phyloP scores from a whole-genome alignment of 2,113 vertebrate species.

The Dendropsophus ebraccatus region DNA sequence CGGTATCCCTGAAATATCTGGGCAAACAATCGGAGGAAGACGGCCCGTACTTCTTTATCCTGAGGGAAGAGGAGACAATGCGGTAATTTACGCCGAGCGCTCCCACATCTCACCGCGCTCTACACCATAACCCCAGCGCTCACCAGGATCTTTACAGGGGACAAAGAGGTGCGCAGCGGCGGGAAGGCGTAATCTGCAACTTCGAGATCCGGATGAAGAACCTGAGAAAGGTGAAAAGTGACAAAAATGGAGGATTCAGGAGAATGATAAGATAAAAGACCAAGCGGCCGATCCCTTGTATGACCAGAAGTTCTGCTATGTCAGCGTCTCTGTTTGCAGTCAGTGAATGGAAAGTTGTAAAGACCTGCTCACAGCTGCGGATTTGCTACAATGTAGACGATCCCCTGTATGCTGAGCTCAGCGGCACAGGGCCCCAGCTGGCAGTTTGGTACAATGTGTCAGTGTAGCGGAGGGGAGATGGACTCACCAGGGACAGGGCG shows the following conservation, averaged over 20 bases:
- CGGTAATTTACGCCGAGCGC: background rate
- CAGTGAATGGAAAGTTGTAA: too few relatives aligned
- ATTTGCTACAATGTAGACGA: background rate
- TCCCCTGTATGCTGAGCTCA: background rate
- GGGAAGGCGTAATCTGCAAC: slow-evolving; percentile 97
- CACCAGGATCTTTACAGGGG: slow-evolving; percentile 95
- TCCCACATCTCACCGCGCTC: background rate
- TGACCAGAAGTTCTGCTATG: too few relatives aligned
- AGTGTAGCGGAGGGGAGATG: background rate
- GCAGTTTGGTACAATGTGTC: too few relatives aligned
- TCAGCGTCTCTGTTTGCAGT: too few relatives aligned
- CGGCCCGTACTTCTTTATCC: slow-evolving; percentile 96
- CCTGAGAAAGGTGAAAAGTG: slow-evolving; percentile 69
- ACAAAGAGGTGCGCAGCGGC: slow-evolving; percentile 88
- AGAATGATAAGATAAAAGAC: background rate
- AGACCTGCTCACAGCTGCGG: background rate
- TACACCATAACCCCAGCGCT: slow-evolving; percentile 61
- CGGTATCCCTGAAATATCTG: slow-evolving; percentile 98
- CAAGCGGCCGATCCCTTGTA: too few relatives aligned
- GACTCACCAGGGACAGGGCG: slow-evolving; percentile 86
- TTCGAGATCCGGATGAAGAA: slow-evolving; percentile 96
- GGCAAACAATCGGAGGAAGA: slow-evolving; percentile 96
- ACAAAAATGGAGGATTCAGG: background rate
- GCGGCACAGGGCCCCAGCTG: background rate
- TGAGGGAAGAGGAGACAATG: slow-evolving; percentile 65